Evolutionary conservation across 2,888 invertebrate species (phyloP).

Genomic region (Tetanocera ferruginea): DNA sequence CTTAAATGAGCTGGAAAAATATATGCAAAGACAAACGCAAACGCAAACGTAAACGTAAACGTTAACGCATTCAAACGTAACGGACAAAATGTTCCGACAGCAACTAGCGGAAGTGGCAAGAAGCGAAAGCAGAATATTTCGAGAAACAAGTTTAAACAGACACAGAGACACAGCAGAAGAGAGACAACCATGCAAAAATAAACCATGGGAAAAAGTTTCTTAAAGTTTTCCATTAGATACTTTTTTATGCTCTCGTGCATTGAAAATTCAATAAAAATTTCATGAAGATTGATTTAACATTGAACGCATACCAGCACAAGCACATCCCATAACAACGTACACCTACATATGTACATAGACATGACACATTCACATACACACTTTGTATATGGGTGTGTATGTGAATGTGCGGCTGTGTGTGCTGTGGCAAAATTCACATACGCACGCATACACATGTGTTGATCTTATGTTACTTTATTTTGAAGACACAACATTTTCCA

Average conservation of each 20-base stretch:
- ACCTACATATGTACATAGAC: too few species aligned
- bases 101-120: too few species aligned
- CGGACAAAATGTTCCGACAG: not conserved
- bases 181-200: not conserved
- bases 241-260: not conserved
- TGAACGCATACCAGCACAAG: not conserved
- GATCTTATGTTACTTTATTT: not conserved
- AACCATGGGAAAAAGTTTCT: not conserved
- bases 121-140: too few species aligned
- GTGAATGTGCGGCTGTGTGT: too few species aligned
- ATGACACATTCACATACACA: too few species aligned
- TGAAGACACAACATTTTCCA: not conserved
- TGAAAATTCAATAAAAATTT: constrained; percentile 15
- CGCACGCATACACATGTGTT: not conserved
- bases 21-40: constrained; percentile 17
- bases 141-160: too few species aligned
- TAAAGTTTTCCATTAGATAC: not conserved
- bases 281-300: constrained; percentile 1
- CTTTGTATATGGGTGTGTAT: too few species aligned
- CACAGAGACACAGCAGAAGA: not conserved
- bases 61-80: constrained; percentile 6
- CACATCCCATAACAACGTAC: not conserved
- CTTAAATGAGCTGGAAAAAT: constrained; percentile 45
- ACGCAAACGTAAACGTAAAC: constrained; percentile 7
- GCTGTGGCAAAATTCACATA: too few species aligned